phyloP scores from a whole-genome alignment of 1,140 invertebrate genomes.

The Neotoxoptera formosana region DNA sequence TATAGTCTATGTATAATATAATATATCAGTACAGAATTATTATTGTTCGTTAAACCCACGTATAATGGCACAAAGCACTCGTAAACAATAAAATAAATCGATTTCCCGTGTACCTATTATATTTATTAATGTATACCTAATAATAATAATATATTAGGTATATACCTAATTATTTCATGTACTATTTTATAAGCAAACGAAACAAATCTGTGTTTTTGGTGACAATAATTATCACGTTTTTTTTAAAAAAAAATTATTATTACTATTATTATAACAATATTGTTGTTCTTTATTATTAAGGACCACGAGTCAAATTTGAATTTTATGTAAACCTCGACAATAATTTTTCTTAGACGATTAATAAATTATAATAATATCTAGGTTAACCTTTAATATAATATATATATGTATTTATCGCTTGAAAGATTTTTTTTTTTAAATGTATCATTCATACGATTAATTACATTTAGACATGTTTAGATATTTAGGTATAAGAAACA shows the following conservation, averaged over 20 bases:
- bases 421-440: background rate
- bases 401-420: background rate
- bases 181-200: conserved; percentile 29
- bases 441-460: background rate
- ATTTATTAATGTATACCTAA: background rate
- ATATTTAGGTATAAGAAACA: background rate
- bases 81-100: background rate
- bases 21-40: too few species aligned
- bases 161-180: background rate
- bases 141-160: background rate
- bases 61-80: background rate
- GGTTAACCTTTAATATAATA: background rate
- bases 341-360: conserved; percentile 21
- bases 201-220: conserved; percentile 54
- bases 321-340: conserved; percentile 54
- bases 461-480: background rate
- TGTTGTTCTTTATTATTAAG: conserved; percentile 33
- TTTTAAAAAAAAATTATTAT: conserved; percentile 2
- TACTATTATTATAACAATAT: background rate
- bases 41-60: background rate
- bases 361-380: background rate
- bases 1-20: too few species aligned
- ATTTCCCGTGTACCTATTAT: conserved; percentile 1
- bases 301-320: conserved; percentile 6
- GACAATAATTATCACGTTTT: conserved; percentile 52